phyloP scores from a whole-genome alignment of 2,113 vertebrate species.

The Cyanoramphus novaezelandiae region DNA sequence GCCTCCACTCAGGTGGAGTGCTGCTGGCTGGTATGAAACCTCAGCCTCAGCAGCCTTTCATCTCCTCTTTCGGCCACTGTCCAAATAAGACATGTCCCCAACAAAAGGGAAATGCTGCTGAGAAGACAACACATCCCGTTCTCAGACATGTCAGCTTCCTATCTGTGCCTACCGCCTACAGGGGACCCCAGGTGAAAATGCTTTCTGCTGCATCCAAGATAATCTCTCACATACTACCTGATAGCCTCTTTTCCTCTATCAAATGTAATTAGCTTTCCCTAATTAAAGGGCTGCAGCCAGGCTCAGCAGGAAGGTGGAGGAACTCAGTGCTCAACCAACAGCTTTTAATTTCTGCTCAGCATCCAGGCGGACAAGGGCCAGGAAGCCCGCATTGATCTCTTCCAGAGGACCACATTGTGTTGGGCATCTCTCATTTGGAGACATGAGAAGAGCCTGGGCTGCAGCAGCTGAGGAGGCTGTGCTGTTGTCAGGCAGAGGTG shows the following conservation, averaged over 20 bases:
- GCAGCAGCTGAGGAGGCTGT: background rate
- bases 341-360: background rate
- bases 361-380: background rate
- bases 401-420: rapidly evolving
- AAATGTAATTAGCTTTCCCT: background rate
- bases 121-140: background rate
- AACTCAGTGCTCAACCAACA: background rate
- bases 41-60: background rate
- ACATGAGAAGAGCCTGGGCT: background rate
- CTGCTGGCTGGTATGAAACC: background rate
- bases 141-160: background rate
- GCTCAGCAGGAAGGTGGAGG: background rate
- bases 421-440: background rate
- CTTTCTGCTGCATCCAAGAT: constrained; percentile 5
- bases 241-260: background rate
- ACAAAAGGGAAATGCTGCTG: background rate
- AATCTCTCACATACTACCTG: background rate
- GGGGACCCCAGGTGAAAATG: background rate
- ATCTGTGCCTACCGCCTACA: background rate
- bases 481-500: too few species aligned
- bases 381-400: background rate
- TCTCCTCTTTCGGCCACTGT: background rate
- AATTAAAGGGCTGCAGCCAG: background rate
- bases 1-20: background rate
- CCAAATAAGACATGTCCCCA: background rate